Conservation (phyloP, 92 coral and sea anemone genomes). For the Palythoa grandiflora region DNA sequence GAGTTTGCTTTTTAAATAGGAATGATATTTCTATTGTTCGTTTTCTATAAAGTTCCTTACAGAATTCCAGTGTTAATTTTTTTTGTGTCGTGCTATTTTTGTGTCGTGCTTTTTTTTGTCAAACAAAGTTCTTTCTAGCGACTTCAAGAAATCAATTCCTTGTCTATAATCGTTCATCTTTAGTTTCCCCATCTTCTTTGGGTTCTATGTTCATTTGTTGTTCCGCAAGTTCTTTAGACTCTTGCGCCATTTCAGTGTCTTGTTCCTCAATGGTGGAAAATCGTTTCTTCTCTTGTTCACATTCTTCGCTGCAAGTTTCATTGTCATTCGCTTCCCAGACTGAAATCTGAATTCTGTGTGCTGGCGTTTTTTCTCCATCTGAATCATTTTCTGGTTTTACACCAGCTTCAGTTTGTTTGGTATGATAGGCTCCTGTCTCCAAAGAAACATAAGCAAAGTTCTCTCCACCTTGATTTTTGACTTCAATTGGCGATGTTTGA, state of each 20-base stretch:
- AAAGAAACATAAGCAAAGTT: conserved; percentile 29
- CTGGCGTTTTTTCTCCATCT: background rate
- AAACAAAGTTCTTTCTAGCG: background rate
- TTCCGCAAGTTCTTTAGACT: background rate
- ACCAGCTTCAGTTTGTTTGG: background rate
- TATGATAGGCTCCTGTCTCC: conserved; percentile 25
- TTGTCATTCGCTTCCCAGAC: conserved; percentile 1
- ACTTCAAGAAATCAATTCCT: no score
- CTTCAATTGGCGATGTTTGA: conserved; percentile 19
- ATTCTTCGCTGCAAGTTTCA: background rate
- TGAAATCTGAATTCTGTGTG: background rate
- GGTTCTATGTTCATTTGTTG: background rate
- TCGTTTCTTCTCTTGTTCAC: background rate
- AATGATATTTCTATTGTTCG: no score
- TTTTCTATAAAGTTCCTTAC: no score
- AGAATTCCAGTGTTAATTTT: background rate
- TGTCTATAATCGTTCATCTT: background rate
- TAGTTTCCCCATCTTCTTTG: background rate
- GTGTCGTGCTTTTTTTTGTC: no score
- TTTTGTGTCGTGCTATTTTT: background rate
- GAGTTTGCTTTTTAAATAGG: no score
- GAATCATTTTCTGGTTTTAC: background rate
- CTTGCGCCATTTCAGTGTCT: background rate
- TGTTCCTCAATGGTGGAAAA: background rate
- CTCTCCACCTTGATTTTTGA: conserved; percentile 1